Base-by-base conservation (phyloP, 2,888 invertebrate genomes). In the Calameuta filiformis region DNA sequence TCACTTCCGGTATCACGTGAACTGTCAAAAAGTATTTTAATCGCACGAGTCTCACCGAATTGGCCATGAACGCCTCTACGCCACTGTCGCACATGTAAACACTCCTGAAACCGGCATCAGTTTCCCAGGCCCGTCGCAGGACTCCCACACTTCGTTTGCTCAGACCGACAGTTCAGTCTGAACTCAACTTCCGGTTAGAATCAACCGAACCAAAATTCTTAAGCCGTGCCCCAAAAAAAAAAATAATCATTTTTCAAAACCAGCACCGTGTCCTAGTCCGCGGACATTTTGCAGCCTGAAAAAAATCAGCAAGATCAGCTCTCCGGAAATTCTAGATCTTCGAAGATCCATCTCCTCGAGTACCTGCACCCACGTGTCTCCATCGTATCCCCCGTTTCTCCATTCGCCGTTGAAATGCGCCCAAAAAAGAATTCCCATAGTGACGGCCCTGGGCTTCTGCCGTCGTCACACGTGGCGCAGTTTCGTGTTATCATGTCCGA, bases 401-500 rank as follows among this genome's bases (percentile, higher is more conserved):
- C 56, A 2, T 56, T 56, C 2, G 0, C 0, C 2, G 0, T 1
- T 2, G 23, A 23, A 15, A 0, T 23, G 23, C 56, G 23, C 56
- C 56, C 23, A 6, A 23, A 23, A 9, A 23, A 23, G 33, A 56
- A 56, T 56, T 9, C 23, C 56, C 56, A 23, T 23, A 23, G 23
- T 23, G 23, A 23, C 56, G 56, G 56, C 56, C 23, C 56, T 56
- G 56, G 23, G 6, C 56, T 23, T 23, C 9, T 9, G 56, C 56
- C 56, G 56, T 56, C 75, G 77, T 77, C 75, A 77, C 77, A 77
- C 77, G 77, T 77, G 77, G 77, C 77, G 69, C 73, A 75, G 77
- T 71, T 77, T 77, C 77, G 74, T 75, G 77, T 75, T 77, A 77
- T 77, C 77, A 74, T 74, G 73, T 69, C 75, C 77, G 73, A 73